Percentiles rank a stretch among this genome's conserved stretches.
These are phyloP conservation scores for Leptestheria dahalacensis DNA, from an alignment of 1,140 invertebrate species.

Conservation along the genomic window DNA sequence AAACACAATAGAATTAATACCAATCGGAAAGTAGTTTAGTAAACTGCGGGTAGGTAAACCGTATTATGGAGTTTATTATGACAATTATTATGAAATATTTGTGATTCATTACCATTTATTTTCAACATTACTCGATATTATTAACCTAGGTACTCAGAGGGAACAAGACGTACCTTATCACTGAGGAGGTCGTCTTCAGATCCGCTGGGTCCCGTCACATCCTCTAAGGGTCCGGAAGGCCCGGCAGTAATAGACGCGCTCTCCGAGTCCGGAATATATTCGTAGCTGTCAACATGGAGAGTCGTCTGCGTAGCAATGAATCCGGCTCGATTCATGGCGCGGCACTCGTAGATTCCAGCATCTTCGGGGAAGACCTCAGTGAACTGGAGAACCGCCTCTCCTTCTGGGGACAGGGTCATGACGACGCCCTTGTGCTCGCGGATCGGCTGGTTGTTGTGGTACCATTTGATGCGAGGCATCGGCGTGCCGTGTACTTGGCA, in stretches of 20 bases:
- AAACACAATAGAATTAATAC: too few species aligned
- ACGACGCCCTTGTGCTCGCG: slow-evolving; percentile 61
- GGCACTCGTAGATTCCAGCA: slow-evolving; percentile 68
- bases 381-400: slow-evolving; percentile 66
- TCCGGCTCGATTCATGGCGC: slow-evolving; percentile 67
- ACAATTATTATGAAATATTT: too few species aligned
- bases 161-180: slow-evolving; percentile 44
- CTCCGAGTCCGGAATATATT: slow-evolving; percentile 79
- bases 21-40: too few species aligned
- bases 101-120: too few species aligned
- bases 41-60: too few species aligned
- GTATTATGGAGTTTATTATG: too few species aligned
- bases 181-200: slow-evolving; percentile 64
- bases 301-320: slow-evolving; percentile 62
- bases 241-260: slow-evolving; percentile 41
- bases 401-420: slow-evolving; percentile 55
- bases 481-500: slow-evolving; percentile 62
- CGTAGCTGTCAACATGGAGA: slow-evolving; percentile 73
- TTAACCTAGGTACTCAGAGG: neutral
- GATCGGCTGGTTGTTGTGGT: slow-evolving; percentile 52
- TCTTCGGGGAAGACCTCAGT: slow-evolving; percentile 89
- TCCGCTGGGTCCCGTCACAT: slow-evolving; percentile 41
- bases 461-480: slow-evolving; percentile 66
- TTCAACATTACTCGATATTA: too few species aligned
- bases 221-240: slow-evolving; percentile 23